Evolutionary conservation across 2,797 vertebrate species (phyloP).

Genomic region (Microcaecilia unicolor): DNA sequence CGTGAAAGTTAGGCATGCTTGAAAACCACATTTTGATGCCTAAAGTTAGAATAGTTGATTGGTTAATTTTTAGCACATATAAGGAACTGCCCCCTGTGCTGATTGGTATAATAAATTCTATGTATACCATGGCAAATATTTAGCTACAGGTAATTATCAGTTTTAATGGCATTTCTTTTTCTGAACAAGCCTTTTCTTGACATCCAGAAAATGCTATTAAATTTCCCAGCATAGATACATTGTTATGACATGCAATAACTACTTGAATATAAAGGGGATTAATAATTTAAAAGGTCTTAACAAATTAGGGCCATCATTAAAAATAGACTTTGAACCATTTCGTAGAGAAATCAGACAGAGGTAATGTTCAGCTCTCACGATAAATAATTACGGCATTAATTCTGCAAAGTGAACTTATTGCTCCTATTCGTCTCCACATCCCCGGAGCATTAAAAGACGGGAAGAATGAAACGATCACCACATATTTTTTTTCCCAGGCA

Average conservation of each 20-base stretch:
- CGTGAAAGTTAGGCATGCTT: conserved; percentile 41
- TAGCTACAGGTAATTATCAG: conserved; percentile 98
- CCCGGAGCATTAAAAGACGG: conserved; percentile 89
- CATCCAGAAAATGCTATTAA: conserved; percentile 98
- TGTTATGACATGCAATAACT: conserved; percentile 99
- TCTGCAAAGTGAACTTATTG: conserved; percentile 98
- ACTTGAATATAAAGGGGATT: conserved; percentile 99
- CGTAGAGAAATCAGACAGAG: conserved; percentile 96
- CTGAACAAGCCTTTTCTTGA: conserved; percentile 80
- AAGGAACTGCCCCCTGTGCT: conserved; percentile 58
- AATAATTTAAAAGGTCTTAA: conserved; percentile 99
- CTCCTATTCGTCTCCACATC: conserved; percentile 90
- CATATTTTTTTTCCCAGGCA: conserved; percentile 72
- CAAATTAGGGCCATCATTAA: conserved; percentile 99
- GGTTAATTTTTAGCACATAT: conserved; percentile 70
- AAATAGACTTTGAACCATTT: conserved; percentile 95
- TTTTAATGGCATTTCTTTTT: conserved; percentile 95
- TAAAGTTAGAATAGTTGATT: conserved; percentile 66
- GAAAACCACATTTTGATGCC: conserved; percentile 46
- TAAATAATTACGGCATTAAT: conserved; percentile 99
- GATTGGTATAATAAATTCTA: conserved; percentile 78
- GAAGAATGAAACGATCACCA: conserved; percentile 87
- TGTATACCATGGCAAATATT: conserved; percentile 95
- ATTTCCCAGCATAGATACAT: conserved; percentile 98
- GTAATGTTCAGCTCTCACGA: conserved; percentile 87